phyloP scores from a whole-genome alignment of 1,140 invertebrate genomes.

The Hyles euphorbiae region DNA sequence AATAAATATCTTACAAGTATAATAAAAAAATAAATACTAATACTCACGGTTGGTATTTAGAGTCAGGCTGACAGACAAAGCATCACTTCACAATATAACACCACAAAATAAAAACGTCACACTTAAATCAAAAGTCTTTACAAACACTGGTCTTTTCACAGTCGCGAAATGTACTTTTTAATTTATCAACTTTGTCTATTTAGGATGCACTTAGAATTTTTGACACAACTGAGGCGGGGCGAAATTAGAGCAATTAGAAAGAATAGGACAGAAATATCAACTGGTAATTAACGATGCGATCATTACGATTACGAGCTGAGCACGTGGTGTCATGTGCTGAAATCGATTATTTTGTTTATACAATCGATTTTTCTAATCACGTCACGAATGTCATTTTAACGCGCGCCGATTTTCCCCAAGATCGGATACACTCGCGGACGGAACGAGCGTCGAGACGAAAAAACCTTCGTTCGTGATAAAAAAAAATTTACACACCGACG shows the following conservation, averaged over 20 bases:
- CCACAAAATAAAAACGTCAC: conserved; percentile 38
- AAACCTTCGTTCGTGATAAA: no score
- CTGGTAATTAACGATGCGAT: conserved; percentile 47
- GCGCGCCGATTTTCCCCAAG: conserved; percentile 8
- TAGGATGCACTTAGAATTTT: no score
- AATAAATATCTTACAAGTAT: no score
- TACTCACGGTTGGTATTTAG: conserved; percentile 47
- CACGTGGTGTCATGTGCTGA: conserved; percentile 60
- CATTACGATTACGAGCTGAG: conserved; percentile 41
- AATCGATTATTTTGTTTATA: conserved; percentile 16
- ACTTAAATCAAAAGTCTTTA: conserved; percentile 23
- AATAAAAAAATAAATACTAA: neutral
- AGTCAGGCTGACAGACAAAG: conserved; percentile 39
- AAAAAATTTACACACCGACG: conserved; percentile 30
- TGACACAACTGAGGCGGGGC: conserved; percentile 16
- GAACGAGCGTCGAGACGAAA: no score
- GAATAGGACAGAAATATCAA: conserved; percentile 42
- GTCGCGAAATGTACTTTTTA: no score
- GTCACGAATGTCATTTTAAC: conserved; percentile 65
- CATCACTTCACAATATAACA: conserved; percentile 58
- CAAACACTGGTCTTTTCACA: conserved; percentile 27
- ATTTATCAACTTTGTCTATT: no score
- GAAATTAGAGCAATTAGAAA: conserved; percentile 39
- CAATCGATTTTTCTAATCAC: conserved; percentile 33
- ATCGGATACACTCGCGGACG: no score